Base-by-base conservation (phyloP, 2,888 invertebrate genomes). In the Pardosa pseudoannulata region DNA sequence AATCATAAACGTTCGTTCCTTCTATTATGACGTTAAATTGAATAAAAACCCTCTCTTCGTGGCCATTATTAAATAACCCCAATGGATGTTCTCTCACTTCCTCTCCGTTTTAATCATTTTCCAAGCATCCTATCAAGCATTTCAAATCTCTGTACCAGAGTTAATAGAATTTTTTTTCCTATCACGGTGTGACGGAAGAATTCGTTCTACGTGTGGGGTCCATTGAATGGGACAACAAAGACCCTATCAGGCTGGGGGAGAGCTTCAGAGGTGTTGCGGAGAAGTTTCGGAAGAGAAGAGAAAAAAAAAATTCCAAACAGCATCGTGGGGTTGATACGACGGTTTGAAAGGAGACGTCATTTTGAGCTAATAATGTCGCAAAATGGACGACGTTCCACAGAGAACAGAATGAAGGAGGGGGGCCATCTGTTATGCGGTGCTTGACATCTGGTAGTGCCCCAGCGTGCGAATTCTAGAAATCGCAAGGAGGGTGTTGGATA, bases 201-300 rank as follows among this genome's bases (percentile, higher is more conserved):
- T 46, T 16, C 9, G 11, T 16, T 16, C 46, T 6, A 46, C 46
- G 46, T 46, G 46, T 46, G 46, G 5, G 46, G 46, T 16, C 46
- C 46, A 46, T 46, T 46, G 46, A 46, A 46, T 46, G 16, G 5
- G 46, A 46, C 46, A 46, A 46, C 46, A 46, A 46, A 46, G 46
- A 16, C 7, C 46, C 7, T 46, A 46, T 46, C 46, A 6, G 46
- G 46, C 46, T 16, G 46, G 16, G 46, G 46, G 46, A 16, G 13
- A 46, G 16, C 16, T 16, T 46, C 9, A 16, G 16, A 46, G 46
- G 16, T 16, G 9, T 16, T 46, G 16, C 16, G 16, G 2, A 46
- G 9, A 6, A 13, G 2, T 2, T 46, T 16, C 2, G n/a, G n/a
- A n/a, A n/a, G n/a, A n/a, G n/a, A n/a, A n/a, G n/a, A n/a, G n/a